These are phyloP conservation scores for Gambusia holbrooki DNA, from an alignment of 2,113 vertebrate genomes.

Conservation along the genomic window DNA sequence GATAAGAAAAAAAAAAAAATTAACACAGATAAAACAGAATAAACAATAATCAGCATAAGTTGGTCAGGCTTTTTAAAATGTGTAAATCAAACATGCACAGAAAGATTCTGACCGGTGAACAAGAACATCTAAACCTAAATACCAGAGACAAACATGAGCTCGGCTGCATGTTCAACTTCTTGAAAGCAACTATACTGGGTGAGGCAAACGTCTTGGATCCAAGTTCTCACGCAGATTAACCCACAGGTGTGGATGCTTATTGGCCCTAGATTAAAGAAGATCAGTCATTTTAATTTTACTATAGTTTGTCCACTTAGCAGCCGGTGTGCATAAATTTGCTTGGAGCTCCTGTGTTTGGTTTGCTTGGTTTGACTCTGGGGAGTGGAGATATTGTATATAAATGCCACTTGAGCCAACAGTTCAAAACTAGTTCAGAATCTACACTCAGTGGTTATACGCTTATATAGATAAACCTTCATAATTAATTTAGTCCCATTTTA, in stretches of 20 bases:
- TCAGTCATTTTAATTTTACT: background rate
- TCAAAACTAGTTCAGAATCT: constrained; percentile 10
- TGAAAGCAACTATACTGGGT: constrained; percentile 30
- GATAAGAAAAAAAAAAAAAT: too few relatives aligned
- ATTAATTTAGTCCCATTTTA: background rate
- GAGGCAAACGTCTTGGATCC: constrained; percentile 46
- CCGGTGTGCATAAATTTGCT: background rate
- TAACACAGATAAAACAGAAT: too few relatives aligned
- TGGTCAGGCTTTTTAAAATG: too few relatives aligned
- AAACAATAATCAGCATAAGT: too few relatives aligned
- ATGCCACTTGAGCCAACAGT: background rate
- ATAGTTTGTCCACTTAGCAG: background rate
- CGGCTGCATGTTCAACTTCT: constrained; percentile 49
- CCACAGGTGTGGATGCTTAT: background rate
- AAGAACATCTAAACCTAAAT: background rate
- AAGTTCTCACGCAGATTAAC: constrained; percentile 6
- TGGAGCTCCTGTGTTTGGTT: background rate
- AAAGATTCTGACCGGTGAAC: background rate
- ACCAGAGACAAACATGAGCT: constrained; percentile 34
- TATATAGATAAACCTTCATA: constrained; percentile 1
- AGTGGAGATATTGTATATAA: too few relatives aligned
- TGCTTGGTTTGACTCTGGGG: background rate
- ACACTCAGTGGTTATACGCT: background rate
- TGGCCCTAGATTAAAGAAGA: background rate
- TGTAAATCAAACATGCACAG: too few relatives aligned